These are phyloP conservation scores for Chondrosia reniformis DNA, from an alignment of 37 sponge, comb jelly and placozoan species.

Conservation along the genomic window DNA sequence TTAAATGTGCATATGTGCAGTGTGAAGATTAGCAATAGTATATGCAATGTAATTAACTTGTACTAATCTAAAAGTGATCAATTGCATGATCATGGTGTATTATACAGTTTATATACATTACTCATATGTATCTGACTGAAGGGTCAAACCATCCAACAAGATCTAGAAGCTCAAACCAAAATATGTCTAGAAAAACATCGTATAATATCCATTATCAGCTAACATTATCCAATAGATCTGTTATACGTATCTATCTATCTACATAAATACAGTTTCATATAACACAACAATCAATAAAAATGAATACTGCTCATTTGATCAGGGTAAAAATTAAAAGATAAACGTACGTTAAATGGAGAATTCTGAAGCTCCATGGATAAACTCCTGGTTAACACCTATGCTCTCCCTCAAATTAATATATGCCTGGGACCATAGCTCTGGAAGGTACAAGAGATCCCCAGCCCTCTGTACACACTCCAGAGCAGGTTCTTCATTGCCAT, in stretches of 20 bases:
- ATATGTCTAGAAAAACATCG: no score
- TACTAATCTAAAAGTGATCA: no score
- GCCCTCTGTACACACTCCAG: constrained; percentile 81
- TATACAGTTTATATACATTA: no score
- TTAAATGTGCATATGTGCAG: no score
- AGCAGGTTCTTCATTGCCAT: constrained; percentile 19
- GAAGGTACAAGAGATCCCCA: constrained; percentile 78
- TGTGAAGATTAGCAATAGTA: no score
- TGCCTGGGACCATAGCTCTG: constrained; percentile 88
- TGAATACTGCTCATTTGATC: neutral
- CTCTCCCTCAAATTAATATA: constrained; percentile 73
- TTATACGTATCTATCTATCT: neutral
- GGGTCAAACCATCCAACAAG: no score
- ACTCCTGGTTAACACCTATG: constrained; percentile 77
- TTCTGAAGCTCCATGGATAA: constrained; percentile 81
- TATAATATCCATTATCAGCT: no score
- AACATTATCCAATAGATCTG: neutral
- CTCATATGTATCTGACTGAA: no score
- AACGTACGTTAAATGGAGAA: constrained; percentile 88
- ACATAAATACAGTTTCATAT: neutral
- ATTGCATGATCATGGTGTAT: no score
- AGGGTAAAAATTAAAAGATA: no score
- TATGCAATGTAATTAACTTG: no score
- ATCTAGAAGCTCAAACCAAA: no score
- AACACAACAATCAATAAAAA: neutral